Base-by-base conservation (phyloP, 2,797 vertebrate species). In the Kryptolebias ocellatus region DNA sequence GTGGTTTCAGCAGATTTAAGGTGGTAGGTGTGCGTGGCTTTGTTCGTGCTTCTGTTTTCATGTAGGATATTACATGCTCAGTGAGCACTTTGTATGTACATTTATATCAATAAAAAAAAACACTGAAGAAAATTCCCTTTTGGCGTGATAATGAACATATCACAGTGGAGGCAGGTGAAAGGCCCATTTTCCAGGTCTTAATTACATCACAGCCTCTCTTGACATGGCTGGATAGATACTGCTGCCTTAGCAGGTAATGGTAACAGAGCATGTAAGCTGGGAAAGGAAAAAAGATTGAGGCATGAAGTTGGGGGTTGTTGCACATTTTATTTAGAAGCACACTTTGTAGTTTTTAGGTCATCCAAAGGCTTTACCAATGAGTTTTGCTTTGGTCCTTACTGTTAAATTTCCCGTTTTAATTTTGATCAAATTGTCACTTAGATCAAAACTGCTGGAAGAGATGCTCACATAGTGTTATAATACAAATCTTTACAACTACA, bases 191-290 rank as follows among this genome's bases (percentile, higher is more conserved):
- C 72, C 62, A 67, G 65, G 64, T 78, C 76, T 80, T 85, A 81
- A 84, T 82, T 89, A 83, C 78, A 84, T 80, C 81, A 82, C 83
- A 71, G 64, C 54, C 52, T 47, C 50, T 55, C 29, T 58, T 58
- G 70, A 66, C 71, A 79, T 64, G 83, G 79, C 55, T 53, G 60
- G 72, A 1, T 75, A 79, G 72, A 78, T 77, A 75, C 50, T 72
- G 75, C 71, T 86, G 79, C 59, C 45, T 67, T 52, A 63, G 80
- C 65, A 83, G 80, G 72, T 80, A 68, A 70, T 46, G 66, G 78
- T 70, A 57, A 67, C 59, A 53, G 17, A 53, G 53, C 34, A 39
- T 59, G 59, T 61, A 34, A 70, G 62, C 64, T 65, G 60, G 64
- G 42, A 65, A 29, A 42, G 18, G 47, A 60, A 66, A 75, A 27